These are phyloP conservation scores for Thinocorus orbignyianus DNA, from an alignment of 2,113 vertebrate genomes.

Conservation along the genomic window DNA sequence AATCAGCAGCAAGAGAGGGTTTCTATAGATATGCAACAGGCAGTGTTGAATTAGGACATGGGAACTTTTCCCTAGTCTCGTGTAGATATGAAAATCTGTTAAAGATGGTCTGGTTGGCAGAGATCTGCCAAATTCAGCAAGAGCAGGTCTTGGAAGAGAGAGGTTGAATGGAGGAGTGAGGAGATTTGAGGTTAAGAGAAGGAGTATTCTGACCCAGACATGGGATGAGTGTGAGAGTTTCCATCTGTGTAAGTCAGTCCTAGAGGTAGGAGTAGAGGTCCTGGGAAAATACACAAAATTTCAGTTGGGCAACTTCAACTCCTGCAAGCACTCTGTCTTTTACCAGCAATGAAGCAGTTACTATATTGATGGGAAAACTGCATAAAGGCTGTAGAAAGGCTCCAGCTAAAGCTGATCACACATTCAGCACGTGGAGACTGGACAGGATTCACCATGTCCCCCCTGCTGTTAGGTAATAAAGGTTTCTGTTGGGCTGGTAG, in stretches of 20 bases:
- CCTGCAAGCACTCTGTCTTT: neutral
- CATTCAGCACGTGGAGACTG: neutral
- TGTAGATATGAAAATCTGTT: neutral
- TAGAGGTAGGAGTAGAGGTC: neutral
- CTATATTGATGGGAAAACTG: neutral
- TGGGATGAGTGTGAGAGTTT: neutral
- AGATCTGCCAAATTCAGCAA: neutral
- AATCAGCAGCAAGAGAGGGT: neutral
- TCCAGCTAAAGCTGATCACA: neutral
- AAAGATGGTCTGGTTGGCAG: neutral
- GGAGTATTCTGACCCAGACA: neutral
- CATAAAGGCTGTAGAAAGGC: neutral
- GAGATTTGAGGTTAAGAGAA: neutral
- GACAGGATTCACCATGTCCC: neutral
- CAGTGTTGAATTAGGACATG: neutral
- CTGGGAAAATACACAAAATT: neutral
- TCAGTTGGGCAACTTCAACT: neutral
- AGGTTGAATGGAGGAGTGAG: neutral
- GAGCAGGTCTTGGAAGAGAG: neutral
- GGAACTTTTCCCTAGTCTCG: neutral
- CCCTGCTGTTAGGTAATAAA: neutral
- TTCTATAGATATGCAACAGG: neutral
- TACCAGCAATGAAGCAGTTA: neutral
- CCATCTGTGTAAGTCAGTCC: neutral
- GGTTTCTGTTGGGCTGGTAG: neutral